These are phyloP conservation scores for Tamandua tetradactyla DNA, from an alignment of 2,797 vertebrate species.

Conservation along the genomic window DNA sequence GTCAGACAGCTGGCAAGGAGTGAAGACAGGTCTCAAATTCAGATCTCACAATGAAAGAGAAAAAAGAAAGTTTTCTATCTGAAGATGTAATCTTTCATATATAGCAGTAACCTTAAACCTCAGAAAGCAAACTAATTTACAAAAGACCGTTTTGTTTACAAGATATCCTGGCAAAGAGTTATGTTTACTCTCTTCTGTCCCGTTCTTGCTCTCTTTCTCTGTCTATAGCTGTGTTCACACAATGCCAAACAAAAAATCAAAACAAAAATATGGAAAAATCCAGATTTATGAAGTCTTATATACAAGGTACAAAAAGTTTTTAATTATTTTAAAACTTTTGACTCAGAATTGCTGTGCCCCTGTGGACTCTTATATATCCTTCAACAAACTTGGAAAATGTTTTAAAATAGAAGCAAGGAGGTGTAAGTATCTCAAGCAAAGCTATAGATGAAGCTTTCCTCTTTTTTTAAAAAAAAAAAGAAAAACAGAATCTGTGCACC, in stretches of 20 bases:
- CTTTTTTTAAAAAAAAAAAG: conserved; percentile 29
- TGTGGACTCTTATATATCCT: background rate
- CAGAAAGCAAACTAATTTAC: conserved; percentile 21
- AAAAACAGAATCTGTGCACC: conserved; percentile 69
- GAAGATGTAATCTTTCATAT: background rate
- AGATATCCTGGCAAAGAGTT: background rate
- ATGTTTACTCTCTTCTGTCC: background rate
- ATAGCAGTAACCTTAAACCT: background rate
- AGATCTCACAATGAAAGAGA: background rate
- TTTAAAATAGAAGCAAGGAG: background rate
- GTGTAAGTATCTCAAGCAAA: background rate
- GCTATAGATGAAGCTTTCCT: conserved; percentile 26
- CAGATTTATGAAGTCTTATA: background rate
- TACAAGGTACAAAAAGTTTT: background rate
- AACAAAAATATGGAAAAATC: background rate
- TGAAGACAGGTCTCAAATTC: background rate
- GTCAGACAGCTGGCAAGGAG: background rate
- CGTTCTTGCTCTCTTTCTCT: background rate
- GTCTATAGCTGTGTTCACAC: background rate
- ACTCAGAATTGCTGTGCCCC: background rate
- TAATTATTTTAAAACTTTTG: conserved; percentile 53
- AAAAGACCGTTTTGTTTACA: conserved; percentile 12
- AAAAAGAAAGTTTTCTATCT: background rate
- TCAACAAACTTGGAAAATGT: background rate
- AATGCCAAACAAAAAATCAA: background rate